Percentiles rank a stretch among this genome's conserved stretches.
phyloP scores from a whole-genome alignment of 2,113 vertebrate genomes.

The Clarias batrachus region DNA sequence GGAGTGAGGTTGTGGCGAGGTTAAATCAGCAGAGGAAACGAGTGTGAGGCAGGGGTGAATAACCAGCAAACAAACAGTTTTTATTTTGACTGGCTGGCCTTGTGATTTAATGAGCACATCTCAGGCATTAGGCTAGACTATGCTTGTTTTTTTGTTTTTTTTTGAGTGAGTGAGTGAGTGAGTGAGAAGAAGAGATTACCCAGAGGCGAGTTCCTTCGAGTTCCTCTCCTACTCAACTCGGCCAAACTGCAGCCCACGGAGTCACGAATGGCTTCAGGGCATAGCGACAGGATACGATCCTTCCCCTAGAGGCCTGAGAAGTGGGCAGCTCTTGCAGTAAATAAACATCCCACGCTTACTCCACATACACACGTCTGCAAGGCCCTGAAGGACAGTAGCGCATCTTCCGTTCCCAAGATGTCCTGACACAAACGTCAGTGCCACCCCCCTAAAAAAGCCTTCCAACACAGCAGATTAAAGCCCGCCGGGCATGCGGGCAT shows the following conservation, averaged over 20 bases:
- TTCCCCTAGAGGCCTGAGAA: constrained; percentile 60
- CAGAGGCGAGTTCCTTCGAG: constrained; percentile 28
- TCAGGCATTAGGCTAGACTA: constrained; percentile 59
- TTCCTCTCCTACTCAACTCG: constrained; percentile 47
- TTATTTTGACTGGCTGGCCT: constrained; percentile 71
- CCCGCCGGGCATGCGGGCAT: constrained; percentile 63
- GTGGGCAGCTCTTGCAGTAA: constrained; percentile 65
- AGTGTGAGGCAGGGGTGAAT: constrained; percentile 63
- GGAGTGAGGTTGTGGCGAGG: constrained; percentile 57
- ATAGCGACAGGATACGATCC: constrained; percentile 59
- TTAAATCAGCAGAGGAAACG: constrained; percentile 68
- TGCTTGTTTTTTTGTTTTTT: background rate
- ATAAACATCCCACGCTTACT: constrained; percentile 70
- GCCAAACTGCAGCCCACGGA: constrained; percentile 54
- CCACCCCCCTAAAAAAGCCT: constrained; percentile 43
- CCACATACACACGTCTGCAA: constrained; percentile 57
- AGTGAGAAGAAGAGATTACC: constrained; percentile 22
- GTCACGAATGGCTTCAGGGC: constrained; percentile 57
- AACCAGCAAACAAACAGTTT: constrained; percentile 68
- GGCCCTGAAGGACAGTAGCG: constrained; percentile 63
- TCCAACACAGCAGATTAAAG: constrained; percentile 64
- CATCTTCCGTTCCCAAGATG: constrained; percentile 47
- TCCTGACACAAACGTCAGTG: constrained; percentile 51
- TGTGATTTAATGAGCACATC: constrained; percentile 73
- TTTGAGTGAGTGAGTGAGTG: constrained; percentile 3